Evolutionary conservation across 2,113 vertebrate genomes (phyloP).

Genomic region (Malaclemys terrapin): DNA sequence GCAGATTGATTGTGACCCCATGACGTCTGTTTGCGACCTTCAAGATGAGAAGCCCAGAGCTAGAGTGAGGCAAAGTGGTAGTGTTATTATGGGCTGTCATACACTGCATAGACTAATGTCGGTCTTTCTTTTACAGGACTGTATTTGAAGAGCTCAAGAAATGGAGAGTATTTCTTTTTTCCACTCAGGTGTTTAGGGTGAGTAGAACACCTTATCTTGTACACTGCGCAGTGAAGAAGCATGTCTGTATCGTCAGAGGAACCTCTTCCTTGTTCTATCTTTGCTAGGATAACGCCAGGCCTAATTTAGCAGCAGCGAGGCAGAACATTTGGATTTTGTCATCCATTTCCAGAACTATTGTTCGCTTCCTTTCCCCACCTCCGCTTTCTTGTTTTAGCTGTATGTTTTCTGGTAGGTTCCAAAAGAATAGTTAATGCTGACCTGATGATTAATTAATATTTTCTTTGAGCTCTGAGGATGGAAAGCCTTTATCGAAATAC

Average conservation of each 20-base stretch:
- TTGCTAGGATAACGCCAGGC: slow-evolving; percentile 16
- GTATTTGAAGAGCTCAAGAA: slow-evolving; percentile 10
- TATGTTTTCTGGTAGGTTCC: slow-evolving; percentile 63
- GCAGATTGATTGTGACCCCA: neutral
- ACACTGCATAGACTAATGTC: neutral
- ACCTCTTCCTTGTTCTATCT: slow-evolving; percentile 69
- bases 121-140: slow-evolving; percentile 24
- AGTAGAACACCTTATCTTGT: slow-evolving; percentile 67
- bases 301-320: slow-evolving; percentile 73
- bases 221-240: neutral
- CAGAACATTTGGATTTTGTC: slow-evolving; percentile 74
- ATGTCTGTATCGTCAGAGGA: slow-evolving; percentile 45
- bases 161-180: neutral
- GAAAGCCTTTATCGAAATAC: slow-evolving; percentile 57
- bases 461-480: slow-evolving; percentile 47
- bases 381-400: slow-evolving; percentile 27
- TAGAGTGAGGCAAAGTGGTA: neutral
- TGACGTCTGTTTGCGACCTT: neutral
- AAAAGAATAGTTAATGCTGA: slow-evolving; percentile 70
- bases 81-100: fast-evolving
- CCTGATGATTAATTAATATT: slow-evolving; percentile 61
- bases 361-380: slow-evolving; percentile 51
- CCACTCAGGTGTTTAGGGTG: slow-evolving; percentile 64
- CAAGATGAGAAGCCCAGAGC: neutral
- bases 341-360: slow-evolving; percentile 71